phyloP scores from a whole-genome alignment of 2,113 vertebrate genomes.

The Cyprinodon brontotheroides region DNA sequence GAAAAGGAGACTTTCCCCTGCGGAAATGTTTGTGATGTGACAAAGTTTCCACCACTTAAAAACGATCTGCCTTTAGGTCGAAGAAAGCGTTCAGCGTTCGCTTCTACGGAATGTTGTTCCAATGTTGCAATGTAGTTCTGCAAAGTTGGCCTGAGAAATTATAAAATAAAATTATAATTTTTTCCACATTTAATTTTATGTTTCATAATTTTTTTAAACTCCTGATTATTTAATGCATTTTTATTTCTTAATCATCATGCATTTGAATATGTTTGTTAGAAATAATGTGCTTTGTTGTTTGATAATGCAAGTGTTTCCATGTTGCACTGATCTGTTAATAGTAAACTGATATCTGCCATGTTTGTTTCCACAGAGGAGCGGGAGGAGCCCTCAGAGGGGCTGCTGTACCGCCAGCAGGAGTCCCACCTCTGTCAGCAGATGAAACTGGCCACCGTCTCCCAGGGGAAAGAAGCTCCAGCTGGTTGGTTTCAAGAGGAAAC shows the following conservation, averaged over 20 bases:
- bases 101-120: too few species aligned
- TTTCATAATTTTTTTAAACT: not conserved
- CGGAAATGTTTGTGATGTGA: not conserved
- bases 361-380: slow-evolving; percentile 76
- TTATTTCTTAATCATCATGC: too few species aligned
- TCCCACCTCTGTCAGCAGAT: slow-evolving; percentile 85
- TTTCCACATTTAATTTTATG: not conserved
- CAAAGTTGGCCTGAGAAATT: not conserved
- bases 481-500: slow-evolving; percentile 83
- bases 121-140: not conserved
- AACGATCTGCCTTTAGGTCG: too few species aligned
- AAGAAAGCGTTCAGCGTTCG: too few species aligned
- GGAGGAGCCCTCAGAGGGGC: slow-evolving; percentile 81
- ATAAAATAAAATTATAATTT: not conserved
- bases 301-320: not conserved
- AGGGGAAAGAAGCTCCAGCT: slow-evolving; percentile 70
- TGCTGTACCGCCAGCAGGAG: slow-evolving; percentile 84
- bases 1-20: not conserved
- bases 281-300: too few species aligned
- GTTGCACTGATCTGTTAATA: not conserved
- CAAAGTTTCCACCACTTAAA: too few species aligned
- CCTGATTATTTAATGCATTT: too few species aligned
- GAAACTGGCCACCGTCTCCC: slow-evolving; percentile 83
- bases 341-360: not conserved
- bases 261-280: too few species aligned